Evolutionary conservation across 1,140 invertebrate genomes (phyloP), one percentile per base, ranked within the genome.

Genomic region (Popillia japonica): DNA sequence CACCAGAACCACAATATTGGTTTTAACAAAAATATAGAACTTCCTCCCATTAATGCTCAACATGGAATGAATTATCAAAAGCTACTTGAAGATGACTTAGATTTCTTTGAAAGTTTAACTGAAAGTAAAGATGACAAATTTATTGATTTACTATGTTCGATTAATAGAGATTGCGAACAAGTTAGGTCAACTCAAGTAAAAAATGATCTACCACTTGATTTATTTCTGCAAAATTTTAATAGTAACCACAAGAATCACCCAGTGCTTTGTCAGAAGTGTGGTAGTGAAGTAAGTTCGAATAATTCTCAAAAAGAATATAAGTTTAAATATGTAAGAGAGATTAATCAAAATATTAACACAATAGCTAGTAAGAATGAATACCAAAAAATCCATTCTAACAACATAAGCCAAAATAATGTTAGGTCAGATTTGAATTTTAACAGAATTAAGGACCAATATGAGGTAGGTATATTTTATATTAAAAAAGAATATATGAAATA

Each of bases 81-180:
- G 17, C 17, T 55, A 55, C 48, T 55, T n/a, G 48, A 55, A 55
- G 48, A 55, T 55, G 48, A 55, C 48, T 17, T 55, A 55, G 48
- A 55, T 55, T 17, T 55, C 14, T 55, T 55, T n/a, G 11, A 55
- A 55, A 2, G 6, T n/a, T n/a, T 55, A 55, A 55, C 6, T 17
- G 17, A 14, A 55, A 17, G 11, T n/a, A 55, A 17, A 3, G 17
- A 55, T 17, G 14, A 55, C 17, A 17, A 55, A 3, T 55, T 55
- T 55, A n/a, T 55, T 17, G 6, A 55, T n/a, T 55, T 55, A n/a
- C 17, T 55, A 55, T 55, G 48, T 17, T 55, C 48, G 2, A n/a
- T 55, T 17, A 17, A 17, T 34, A 34, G 27, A 34, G 27, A 34
- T 34, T 34, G 27, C 27, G 27, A 34, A 34, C 1, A n/a, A 17